A percentile compares a stretch with the other conserved stretches of the same genome.
These are phyloP conservation scores for Pollenia angustigena DNA, from an alignment of 2,888 invertebrate species.

Conservation along the genomic window DNA sequence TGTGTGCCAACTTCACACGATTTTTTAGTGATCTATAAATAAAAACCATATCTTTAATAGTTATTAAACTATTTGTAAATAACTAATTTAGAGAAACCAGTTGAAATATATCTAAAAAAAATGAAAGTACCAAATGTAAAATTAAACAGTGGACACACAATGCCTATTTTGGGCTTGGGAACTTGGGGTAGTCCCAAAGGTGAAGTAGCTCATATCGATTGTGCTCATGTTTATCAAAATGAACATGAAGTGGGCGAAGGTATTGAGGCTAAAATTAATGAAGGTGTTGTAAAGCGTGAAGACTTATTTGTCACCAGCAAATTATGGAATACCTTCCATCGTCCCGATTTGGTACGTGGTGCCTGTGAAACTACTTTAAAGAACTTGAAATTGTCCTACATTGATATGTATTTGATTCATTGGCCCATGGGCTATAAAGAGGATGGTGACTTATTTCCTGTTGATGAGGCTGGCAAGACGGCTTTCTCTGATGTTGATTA, in stretches of 20 bases:
- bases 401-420: conserved; percentile 95
- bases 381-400: conserved; percentile 90
- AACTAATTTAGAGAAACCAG: conserved; percentile 19
- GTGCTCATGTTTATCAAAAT: conserved; percentile 89
- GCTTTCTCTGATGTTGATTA: conserved; percentile 88
- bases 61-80: conserved; percentile 46
- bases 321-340: conserved; percentile 96
- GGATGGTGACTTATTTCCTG: conserved; percentile 88
- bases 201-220: conserved; percentile 92
- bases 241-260: conserved; percentile 91
- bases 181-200: too few species aligned
- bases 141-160: conserved; percentile 87
- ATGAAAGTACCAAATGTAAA: conserved; percentile 85
- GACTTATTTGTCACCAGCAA: conserved; percentile 91
- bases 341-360: conserved; percentile 89
- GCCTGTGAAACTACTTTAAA: conserved; percentile 89
- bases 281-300: conserved; percentile 88
- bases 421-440: conserved; percentile 96
- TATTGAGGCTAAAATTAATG: conserved; percentile 87
- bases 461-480: conserved; percentile 86
- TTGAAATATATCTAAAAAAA: conserved; percentile 32
- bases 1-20: background rate
- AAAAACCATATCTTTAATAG: conserved; percentile 31
- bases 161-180: conserved; percentile 90
- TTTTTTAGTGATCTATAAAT: background rate